Conservation (phyloP, 2,113 vertebrate species). For the Paradoxurus hermaphroditus region DNA sequence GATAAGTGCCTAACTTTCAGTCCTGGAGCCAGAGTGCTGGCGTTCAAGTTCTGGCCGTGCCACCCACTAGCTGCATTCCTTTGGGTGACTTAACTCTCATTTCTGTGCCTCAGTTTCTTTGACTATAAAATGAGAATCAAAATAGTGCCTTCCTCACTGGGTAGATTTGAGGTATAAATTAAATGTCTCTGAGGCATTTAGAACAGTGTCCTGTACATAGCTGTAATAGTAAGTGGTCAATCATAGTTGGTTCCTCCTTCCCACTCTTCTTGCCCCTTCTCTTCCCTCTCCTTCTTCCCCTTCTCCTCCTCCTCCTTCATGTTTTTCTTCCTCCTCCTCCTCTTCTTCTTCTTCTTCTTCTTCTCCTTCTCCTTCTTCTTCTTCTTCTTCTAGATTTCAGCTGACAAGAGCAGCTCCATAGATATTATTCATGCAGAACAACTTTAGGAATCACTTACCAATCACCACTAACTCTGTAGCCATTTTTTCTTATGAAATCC, state of each 20-base stretch:
- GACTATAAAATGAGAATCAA: background rate
- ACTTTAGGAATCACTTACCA: background rate
- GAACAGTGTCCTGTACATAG: background rate
- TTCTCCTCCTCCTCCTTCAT: too few species aligned
- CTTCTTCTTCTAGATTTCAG: background rate
- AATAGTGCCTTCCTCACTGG: background rate
- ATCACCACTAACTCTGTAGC: background rate
- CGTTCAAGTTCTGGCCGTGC: background rate
- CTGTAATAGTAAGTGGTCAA: background rate
- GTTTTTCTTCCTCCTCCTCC: too few species aligned
- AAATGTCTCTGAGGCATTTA: background rate
- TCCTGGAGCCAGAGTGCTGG: background rate
- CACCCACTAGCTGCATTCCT: background rate
- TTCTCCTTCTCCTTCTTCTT: background rate
- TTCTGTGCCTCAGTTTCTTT: background rate
- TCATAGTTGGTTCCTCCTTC: background rate
- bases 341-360: too few species aligned
- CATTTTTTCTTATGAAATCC: background rate
- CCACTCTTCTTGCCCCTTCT: background rate
- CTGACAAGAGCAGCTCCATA: background rate
- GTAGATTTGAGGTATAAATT: background rate
- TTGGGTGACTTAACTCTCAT: background rate
- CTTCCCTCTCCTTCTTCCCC: too few species aligned
- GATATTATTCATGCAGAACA: background rate
- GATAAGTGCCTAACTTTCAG: background rate